Evolutionary conservation across 2,888 invertebrate genomes (phyloP), one percentile per base, ranked within the genome.

Genomic region (Microctonus brassicae): DNA sequence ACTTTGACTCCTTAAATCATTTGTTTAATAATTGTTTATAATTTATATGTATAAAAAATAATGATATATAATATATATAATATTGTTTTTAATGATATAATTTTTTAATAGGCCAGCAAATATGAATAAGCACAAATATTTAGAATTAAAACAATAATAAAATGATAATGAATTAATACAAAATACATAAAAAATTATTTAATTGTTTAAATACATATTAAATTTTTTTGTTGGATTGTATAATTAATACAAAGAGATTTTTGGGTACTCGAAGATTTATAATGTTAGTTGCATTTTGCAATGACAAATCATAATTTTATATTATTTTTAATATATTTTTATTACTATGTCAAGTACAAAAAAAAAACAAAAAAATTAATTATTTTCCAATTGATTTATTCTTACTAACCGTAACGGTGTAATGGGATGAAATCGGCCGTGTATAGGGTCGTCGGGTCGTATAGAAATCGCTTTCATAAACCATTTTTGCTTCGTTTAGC

Each of bases 391-490:
- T 52, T 72, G 53, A 70, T 67, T 66, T 57, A 52, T 75, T 75
- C 58, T 72, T 89, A 91, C 95, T 92, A 90, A 95, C 94, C 93
- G 95, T 94, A 88, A 93, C 91, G 88, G 92, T 93, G 90, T 94
- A 94, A 85, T 93, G 92, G 82, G 93, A 91, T 78, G 90, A 90
- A 77, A 92, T 89, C 74, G 93, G 93, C 89, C 94, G 90, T 88
- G 93, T 91, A 88, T 93, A 93, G 79, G 94, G 94, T 90, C 95
- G 93, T 90, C 95, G 93, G 89, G 94, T 94, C 86, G 95, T 95
- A 89, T 95, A 94, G 90, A 95, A 96, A 90, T 95, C 95, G 91
- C 94, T 94, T 91, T 95, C 95, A 93, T 95, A 95, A 90, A 95
- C 95, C 95, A 96, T 96, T 89, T 90, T 92, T 83, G 74, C 76